phyloP scores from a whole-genome alignment of 2,888 invertebrate genomes.

The Muschampia plurimacula region DNA sequence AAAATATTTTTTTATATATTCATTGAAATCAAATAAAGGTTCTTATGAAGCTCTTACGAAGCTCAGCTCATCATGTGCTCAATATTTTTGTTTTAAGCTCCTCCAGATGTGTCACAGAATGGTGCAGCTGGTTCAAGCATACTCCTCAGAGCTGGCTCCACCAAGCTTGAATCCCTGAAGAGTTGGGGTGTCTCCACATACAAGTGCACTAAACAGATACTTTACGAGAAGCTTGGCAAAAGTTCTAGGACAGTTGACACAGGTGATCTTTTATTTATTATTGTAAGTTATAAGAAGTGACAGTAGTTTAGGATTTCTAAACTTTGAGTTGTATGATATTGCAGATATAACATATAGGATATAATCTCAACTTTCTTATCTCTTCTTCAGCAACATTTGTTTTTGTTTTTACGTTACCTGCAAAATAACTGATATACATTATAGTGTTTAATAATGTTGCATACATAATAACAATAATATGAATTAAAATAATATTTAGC shows the following conservation, averaged over 20 bases:
- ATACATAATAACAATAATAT: no score
- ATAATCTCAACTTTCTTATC: no score
- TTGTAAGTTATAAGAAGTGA: no score
- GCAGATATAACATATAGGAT: no score
- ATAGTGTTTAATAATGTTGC: no score
- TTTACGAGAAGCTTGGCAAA: constrained; percentile 98
- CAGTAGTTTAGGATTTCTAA: neutral
- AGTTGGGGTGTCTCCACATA: constrained; percentile 99
- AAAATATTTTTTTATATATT: no score
- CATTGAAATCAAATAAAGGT: no score
- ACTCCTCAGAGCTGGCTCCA: constrained; percentile 88
- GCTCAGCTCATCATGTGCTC: neutral
- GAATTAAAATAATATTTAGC: no score
- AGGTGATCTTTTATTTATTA: constrained; percentile 66
- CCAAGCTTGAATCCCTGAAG: constrained; percentile 96
- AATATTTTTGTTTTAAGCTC: constrained; percentile 58
- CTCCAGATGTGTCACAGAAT: constrained; percentile 87
- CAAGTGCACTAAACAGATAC: constrained; percentile 98
- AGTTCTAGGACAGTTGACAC: constrained; percentile 95
- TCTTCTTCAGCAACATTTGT: no score
- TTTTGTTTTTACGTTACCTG: no score
- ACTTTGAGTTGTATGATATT: neutral
- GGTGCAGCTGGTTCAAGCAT: constrained; percentile 85
- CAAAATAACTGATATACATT: neutral
- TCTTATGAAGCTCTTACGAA: neutral